A percentile compares a stretch with the other conserved stretches of the same genome.
phyloP scores from a whole-genome alignment of 2,113 vertebrate species.

The Falco punctatus region DNA sequence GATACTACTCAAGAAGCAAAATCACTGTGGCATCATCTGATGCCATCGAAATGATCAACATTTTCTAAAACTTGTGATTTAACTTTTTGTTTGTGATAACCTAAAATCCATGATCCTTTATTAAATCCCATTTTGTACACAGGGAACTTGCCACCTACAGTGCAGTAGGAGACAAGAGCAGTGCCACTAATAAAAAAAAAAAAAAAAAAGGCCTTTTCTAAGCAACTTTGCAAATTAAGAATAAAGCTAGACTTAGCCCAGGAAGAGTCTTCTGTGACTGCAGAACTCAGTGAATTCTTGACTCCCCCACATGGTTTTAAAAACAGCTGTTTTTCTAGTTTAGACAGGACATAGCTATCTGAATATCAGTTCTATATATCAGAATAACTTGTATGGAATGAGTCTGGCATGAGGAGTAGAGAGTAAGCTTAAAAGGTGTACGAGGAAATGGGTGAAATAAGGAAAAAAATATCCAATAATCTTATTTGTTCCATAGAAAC shows the following conservation, averaged over 20 bases:
- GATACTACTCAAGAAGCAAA: not conserved
- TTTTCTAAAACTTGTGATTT: not conserved
- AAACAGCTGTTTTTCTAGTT: not conserved
- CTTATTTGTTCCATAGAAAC: not conserved
- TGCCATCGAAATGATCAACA: not conserved
- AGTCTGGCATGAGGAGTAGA: not conserved
- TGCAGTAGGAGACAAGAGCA: not conserved
- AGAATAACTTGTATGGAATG: conserved; percentile 1
- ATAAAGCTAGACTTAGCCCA: not conserved
- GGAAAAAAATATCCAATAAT: not conserved
- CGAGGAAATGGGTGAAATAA: no score
- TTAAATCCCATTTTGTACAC: not conserved
- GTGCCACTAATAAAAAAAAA: not conserved
- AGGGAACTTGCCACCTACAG: not conserved
- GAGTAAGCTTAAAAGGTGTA: not conserved
- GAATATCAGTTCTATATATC: not conserved
- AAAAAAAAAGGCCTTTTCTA: not conserved
- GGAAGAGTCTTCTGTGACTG: not conserved
- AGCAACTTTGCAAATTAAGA: not conserved
- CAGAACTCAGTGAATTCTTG: not conserved
- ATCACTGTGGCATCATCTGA: not conserved
- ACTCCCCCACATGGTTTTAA: not conserved
- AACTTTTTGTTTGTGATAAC: not conserved
- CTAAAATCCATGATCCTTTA: not conserved
- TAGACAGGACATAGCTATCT: not conserved